Conservation (phyloP, 1,140 invertebrate species). For the Reticulitermes speratus region DNA sequence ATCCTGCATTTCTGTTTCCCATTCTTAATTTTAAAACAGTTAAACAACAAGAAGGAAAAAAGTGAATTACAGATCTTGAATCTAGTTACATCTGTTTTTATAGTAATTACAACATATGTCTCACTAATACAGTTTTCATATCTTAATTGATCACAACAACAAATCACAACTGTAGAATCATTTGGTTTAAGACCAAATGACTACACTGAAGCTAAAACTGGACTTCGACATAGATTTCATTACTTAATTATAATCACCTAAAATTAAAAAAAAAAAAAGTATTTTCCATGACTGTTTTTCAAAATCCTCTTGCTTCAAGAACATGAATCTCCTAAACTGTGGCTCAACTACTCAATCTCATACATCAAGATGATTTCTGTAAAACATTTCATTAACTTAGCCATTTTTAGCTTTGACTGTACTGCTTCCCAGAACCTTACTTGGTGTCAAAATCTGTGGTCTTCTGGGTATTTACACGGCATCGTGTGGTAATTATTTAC, state of each 20-base stretch:
- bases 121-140: constrained; percentile 24
- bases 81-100: constrained; percentile 28
- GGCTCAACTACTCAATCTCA: not conserved
- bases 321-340: constrained; percentile 7
- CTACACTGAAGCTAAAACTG: constrained; percentile 31
- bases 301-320: not conserved
- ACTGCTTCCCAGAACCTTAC: not conserved
- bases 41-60: constrained; percentile 31
- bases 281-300: constrained; percentile 8
- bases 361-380: not conserved
- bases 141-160: constrained; percentile 34
- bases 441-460: not conserved
- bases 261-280: constrained; percentile 18
- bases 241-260: constrained; percentile 19
- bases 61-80: constrained; percentile 29
- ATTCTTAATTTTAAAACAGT: constrained; percentile 29
- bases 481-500: too few relatives aligned
- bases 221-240: constrained; percentile 28
- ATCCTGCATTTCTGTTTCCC: constrained; percentile 36
- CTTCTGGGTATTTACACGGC: too few relatives aligned
- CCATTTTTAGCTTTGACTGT: not conserved
- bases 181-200: constrained; percentile 21
- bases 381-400: not conserved
- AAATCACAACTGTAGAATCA: constrained; percentile 30
- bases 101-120: constrained; percentile 23